Evolutionary conservation across 2,888 invertebrate genomes (phyloP), one percentile per base, ranked within the genome.

Genomic region (Entomobrya multifasciata): DNA sequence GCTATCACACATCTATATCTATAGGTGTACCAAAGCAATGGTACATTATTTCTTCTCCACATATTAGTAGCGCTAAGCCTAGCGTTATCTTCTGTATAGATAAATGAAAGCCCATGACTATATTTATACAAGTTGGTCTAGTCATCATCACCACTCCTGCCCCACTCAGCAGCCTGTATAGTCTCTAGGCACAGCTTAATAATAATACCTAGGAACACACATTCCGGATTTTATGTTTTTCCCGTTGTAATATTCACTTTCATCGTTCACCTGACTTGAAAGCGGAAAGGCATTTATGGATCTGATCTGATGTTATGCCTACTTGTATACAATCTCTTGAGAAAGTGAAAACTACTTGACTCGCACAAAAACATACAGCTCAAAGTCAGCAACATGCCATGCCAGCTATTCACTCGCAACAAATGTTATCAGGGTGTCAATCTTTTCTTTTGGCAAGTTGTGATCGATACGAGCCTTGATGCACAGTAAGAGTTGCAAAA

Each of bases 321-420:
- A 6, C 25, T 22, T 44, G 8, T n/a, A 47, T 47, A 47, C 47
- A 70, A 70, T 70, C 70, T 70, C 70, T 25, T 47, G 70, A 70
- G 70, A 70, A 70, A 70, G 25, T 44, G 70, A 49, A 70, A n/a
- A 70, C 70, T 15, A 70, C 70, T 70, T 70, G 70, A 70, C 70
- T 65, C 65, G 41, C 55, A 36, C 77, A 41, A n/a, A n/a, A 20
- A 41, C 25, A 27, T 8, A 55, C 62, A 79, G 30, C 62, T 22
- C 11, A 13, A 81, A 36, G 80, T 81, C 70, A 25, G 47, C 49
- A 70, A 49, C 22, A 47, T 70, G 25, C 49, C n/a, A n/a, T n/a
- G n/a, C n/a, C 70, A 44, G 47, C 22, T 47, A 70, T 44, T 70
- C 47, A 47, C 49, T 70, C 25, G 17, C 44, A 49, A 47, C 25